These are phyloP conservation scores for Pelusios castaneus DNA, from an alignment of 2,113 vertebrate genomes.

Conservation along the genomic window DNA sequence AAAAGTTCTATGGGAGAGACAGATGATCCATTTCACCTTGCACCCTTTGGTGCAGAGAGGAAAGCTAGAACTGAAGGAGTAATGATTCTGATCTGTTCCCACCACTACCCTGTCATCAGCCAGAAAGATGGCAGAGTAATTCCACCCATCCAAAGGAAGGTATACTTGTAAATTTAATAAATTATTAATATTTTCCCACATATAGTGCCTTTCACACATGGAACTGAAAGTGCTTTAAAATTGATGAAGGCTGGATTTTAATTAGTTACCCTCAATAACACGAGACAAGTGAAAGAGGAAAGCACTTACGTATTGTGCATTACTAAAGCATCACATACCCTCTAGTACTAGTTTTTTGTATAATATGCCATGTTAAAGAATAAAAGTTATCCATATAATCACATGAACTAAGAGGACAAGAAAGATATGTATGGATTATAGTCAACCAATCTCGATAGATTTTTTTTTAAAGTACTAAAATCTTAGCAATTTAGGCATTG, in stretches of 20 bases:
- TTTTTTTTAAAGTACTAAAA: neutral
- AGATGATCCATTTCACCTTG: neutral
- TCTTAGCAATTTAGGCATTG: neutral
- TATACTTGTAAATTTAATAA: neutral
- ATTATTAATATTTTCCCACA: neutral
- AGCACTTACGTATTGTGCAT: neutral
- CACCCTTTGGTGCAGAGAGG: neutral
- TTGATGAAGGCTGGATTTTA: neutral
- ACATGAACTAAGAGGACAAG: neutral
- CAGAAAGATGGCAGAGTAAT: neutral
- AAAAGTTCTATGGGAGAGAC: neutral
- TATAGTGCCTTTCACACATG: neutral
- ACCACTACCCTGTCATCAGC: neutral
- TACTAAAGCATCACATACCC: neutral
- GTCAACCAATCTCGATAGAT: neutral
- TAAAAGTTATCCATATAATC: neutral
- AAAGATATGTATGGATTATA: neutral
- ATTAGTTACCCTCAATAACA: neutral
- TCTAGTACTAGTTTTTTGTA: neutral
- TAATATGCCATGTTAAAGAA: neutral
- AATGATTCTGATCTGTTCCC: neutral
- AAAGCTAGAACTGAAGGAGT: neutral
- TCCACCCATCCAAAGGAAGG: neutral
- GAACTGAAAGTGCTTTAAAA: neutral
- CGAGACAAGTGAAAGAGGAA: neutral